Evolutionary conservation across 2,113 vertebrate genomes (phyloP).

Genomic region (Pycnonotus jocosus): DNA sequence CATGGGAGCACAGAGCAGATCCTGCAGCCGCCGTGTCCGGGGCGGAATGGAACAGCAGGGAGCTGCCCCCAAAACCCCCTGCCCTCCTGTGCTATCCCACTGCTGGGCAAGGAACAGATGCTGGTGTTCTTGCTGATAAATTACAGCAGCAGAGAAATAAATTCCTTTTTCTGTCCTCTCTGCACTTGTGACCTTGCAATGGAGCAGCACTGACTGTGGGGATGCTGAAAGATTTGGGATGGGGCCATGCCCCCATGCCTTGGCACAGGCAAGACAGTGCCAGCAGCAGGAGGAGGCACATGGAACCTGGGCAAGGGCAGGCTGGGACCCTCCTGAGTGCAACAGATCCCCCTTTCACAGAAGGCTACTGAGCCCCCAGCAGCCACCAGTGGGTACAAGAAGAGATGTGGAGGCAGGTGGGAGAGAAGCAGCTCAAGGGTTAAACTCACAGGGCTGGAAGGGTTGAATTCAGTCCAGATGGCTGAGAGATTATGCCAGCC

Average conservation of each 20-base stretch:
- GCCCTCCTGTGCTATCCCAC: background rate
- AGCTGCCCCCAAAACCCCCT: background rate
- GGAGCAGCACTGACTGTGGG: rapidly evolving
- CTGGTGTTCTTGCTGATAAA: background rate
- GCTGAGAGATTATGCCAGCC: slow-evolving; percentile 8
- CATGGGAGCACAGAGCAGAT: background rate
- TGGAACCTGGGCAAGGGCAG: background rate
- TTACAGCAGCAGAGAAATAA: background rate
- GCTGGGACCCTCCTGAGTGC: background rate
- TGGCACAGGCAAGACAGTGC: background rate
- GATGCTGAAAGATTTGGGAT: background rate
- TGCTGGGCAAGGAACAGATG: background rate
- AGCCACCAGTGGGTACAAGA: rapidly evolving
- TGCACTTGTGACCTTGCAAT: rapidly evolving
- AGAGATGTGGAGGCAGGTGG: background rate
- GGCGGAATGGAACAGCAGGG: background rate
- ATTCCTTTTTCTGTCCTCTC: background rate
- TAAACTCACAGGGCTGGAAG: rapidly evolving
- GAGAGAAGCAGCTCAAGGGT: background rate
- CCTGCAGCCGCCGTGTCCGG: rapidly evolving
- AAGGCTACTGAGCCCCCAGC: background rate
- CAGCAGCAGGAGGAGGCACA: background rate
- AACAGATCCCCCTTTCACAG: background rate
- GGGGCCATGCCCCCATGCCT: rapidly evolving
- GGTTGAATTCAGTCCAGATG: slow-evolving; percentile 27